Conservation (phyloP, 2,113 vertebrate species). For the Asarcornis scutulata region DNA sequence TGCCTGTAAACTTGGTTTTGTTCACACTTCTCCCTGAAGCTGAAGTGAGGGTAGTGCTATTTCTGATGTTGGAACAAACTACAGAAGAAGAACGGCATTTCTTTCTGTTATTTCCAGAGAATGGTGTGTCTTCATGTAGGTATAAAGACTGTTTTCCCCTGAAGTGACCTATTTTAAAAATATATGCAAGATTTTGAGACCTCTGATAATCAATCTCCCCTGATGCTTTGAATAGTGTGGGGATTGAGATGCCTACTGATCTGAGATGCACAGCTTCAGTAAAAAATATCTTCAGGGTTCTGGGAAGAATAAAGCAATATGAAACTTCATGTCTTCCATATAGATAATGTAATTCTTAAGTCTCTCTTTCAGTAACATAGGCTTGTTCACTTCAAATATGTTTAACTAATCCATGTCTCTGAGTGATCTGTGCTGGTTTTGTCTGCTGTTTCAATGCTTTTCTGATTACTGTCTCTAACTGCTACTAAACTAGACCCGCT, state of each 20-base stretch:
- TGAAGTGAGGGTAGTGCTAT: not conserved
- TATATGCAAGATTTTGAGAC: not conserved
- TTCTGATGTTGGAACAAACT: not conserved
- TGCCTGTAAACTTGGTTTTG: not conserved
- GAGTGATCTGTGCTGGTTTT: not conserved
- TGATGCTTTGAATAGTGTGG: not conserved
- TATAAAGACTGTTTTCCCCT: not conserved
- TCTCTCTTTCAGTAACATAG: not conserved
- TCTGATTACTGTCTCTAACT: not conserved
- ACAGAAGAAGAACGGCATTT: not conserved
- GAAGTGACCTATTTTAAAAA: not conserved
- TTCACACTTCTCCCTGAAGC: not conserved
- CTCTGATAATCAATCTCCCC: not conserved
- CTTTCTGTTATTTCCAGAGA: not conserved
- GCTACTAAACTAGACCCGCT: not conserved
- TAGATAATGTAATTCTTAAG: not conserved
- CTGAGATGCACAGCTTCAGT: not conserved
- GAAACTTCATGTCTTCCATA: not conserved
- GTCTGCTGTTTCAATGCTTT: not conserved
- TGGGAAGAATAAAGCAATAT: not conserved
- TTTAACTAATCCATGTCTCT: fast-evolving
- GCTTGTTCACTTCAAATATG: not conserved
- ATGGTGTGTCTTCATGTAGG: not conserved
- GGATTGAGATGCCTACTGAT: not conserved
- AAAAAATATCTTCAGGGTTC: not conserved